Evolutionary conservation across 2,888 invertebrate genomes (phyloP), one percentile per base, ranked within the genome.

Genomic region (Polydesmus complanatus): DNA sequence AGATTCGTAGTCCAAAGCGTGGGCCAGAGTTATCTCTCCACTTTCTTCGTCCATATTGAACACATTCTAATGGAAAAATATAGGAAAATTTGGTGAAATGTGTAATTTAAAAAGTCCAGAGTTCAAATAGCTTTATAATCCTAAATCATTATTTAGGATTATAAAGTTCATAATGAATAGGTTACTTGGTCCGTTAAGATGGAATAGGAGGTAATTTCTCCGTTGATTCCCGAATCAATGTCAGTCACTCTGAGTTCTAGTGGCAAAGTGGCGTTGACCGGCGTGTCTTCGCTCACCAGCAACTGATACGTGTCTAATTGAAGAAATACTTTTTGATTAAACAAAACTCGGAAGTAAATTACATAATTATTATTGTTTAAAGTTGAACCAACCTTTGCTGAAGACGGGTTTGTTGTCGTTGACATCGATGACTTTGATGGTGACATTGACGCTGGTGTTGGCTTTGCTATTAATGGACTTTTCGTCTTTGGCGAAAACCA

Each of bases 1-100:
- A 11, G 26, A 37, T 58, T 90, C 89, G 54, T 93, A 78, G 72
- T 92, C 87, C 1, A 95, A 75, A 0, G 83, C 78, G 54, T 80
- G 78, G 56, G 81, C 80, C 11, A 92, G 80, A 23, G 84, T 81
- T 63, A 95, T 78, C n/a, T 84, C 79, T 0, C 94, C 94, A 8
- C 83, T 84, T 25, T 82, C 81, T 3, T 85, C 81, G 72, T 93
- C 85, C 64, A 95, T 81, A 60, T 81, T 77, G 75, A 95, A 95
- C 23, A 56, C 58, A 50, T 61, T 56, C 61, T 61, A 14, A 3
- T 52, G n/a, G n/a, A n/a, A 58, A 54, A 8, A 22, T 11, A 37
- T 14, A 37, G 14, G 37, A 8, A 37, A 37, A 37, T 37, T 37
- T 37, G 14, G 14, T 37, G 8, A 37, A 37, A 8, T 37, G 8